Evolutionary conservation across 2,113 vertebrate genomes (phyloP).

Genomic region (Hippotragus niger): DNA sequence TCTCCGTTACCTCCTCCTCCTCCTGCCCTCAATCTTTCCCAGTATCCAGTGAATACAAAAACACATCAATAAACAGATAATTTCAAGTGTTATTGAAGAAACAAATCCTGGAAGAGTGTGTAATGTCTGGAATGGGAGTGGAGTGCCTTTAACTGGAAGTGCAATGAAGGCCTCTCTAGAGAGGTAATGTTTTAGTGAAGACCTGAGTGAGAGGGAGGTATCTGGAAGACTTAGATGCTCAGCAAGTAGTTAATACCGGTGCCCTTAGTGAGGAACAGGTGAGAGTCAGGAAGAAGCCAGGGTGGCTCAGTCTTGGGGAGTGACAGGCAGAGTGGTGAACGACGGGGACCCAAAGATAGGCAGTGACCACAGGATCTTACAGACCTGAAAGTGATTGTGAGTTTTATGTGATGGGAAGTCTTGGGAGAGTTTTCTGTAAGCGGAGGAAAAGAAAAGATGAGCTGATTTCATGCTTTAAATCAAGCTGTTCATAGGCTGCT

Average conservation of each 20-base stretch:
- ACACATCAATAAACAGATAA: background rate
- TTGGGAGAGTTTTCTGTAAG: background rate
- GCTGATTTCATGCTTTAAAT: background rate
- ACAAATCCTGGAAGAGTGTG: background rate
- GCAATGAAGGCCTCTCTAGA: background rate
- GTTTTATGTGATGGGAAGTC: background rate
- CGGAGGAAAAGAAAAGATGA: background rate
- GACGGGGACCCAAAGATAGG: background rate
- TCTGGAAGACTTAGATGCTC: background rate
- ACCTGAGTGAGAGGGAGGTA: background rate
- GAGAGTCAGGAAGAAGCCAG: background rate
- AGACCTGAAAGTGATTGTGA: background rate
- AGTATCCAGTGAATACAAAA: background rate
- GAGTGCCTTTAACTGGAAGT: background rate
- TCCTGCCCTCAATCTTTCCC: background rate
- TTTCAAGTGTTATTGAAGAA: background rate
- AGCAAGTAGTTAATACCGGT: background rate
- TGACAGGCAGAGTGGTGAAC: background rate
- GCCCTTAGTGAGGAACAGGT: background rate
- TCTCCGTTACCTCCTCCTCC: background rate
- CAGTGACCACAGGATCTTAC: background rate
- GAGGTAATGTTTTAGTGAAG: background rate
- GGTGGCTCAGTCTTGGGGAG: background rate
- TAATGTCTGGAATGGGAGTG: background rate
- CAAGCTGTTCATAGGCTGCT: background rate